A percentile compares a stretch with the other conserved stretches of the same genome.
These are phyloP conservation scores for Caranx ignobilis DNA, from an alignment of 2,113 vertebrate genomes.

Conservation along the genomic window DNA sequence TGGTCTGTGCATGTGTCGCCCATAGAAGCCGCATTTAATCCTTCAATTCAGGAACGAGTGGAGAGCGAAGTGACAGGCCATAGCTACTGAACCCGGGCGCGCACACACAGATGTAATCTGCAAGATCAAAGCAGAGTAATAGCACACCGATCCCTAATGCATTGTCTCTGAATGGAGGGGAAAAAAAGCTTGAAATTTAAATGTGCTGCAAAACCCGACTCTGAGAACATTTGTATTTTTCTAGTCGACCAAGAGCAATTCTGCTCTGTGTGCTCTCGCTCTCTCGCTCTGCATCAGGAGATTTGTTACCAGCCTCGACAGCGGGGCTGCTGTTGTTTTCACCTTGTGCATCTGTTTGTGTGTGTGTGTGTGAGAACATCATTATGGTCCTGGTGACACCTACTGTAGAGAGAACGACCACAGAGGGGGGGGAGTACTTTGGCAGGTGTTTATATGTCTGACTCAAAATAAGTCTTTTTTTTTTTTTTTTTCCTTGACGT, in stretches of 20 bases:
- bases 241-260: slow-evolving; percentile 21
- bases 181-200: slow-evolving; percentile 33
- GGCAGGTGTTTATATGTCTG: too few relatives aligned
- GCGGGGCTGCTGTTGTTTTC: too few relatives aligned
- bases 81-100: slow-evolving; percentile 33
- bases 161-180: slow-evolving; percentile 44
- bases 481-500: too few relatives aligned
- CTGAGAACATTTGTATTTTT: slow-evolving; percentile 48
- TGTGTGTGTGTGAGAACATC: too few relatives aligned
- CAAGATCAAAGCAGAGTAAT: slow-evolving; percentile 62
- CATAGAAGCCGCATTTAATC: slow-evolving; percentile 46
- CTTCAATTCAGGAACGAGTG: slow-evolving; percentile 32
- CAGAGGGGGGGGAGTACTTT: too few relatives aligned
- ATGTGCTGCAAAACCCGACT: slow-evolving; percentile 40
- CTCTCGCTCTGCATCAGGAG: slow-evolving; percentile 13
- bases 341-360: too few relatives aligned
- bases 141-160: slow-evolving; percentile 55
- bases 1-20: slow-evolving; percentile 32
- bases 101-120: slow-evolving; percentile 58
- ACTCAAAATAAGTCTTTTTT: too few relatives aligned
- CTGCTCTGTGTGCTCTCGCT: slow-evolving; percentile 7
- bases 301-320: slow-evolving; percentile 14
- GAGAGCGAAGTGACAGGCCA: slow-evolving; percentile 51
- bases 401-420: too few relatives aligned
- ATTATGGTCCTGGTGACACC: too few relatives aligned